These are phyloP conservation scores for Lepidostoma basale DNA, from an alignment of 1,140 invertebrate genomes.

Conservation along the genomic window DNA sequence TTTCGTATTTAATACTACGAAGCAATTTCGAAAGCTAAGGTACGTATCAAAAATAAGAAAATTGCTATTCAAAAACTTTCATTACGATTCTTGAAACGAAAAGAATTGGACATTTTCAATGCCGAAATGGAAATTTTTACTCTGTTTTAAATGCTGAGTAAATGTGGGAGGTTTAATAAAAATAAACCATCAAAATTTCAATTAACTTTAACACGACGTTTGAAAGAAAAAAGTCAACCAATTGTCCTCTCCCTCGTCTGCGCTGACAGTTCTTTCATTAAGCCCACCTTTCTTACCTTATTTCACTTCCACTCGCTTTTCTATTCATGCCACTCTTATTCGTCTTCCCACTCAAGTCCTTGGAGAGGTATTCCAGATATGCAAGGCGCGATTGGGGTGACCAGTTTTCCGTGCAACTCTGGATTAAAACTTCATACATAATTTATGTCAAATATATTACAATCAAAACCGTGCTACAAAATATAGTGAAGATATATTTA, in stretches of 20 bases:
- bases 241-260: conserved; percentile 8
- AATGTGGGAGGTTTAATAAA: not conserved
- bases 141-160: not conserved
- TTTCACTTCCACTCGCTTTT: not conserved
- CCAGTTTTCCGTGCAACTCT: too few relatives aligned
- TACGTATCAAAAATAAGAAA: too few relatives aligned
- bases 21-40: too few relatives aligned
- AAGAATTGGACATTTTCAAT: too few relatives aligned
- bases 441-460: too few relatives aligned
- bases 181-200: conserved; percentile 13
- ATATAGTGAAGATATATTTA: too few relatives aligned
- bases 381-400: too few relatives aligned
- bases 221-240: conserved; percentile 12
- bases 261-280: conserved; percentile 17
- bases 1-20: too few relatives aligned
- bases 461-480: too few relatives aligned
- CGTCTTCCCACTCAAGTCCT: conserved; percentile 1
- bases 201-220: conserved; percentile 11
- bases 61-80: too few relatives aligned
- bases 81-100: too few relatives aligned
- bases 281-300: conserved; percentile 15
- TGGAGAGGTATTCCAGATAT: conserved; percentile 14
- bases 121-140: not conserved
- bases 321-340: conserved; percentile 7
- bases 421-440: too few relatives aligned